phyloP scores from a whole-genome alignment of 2,113 vertebrate genomes.

The Burhinus bistriatus region DNA sequence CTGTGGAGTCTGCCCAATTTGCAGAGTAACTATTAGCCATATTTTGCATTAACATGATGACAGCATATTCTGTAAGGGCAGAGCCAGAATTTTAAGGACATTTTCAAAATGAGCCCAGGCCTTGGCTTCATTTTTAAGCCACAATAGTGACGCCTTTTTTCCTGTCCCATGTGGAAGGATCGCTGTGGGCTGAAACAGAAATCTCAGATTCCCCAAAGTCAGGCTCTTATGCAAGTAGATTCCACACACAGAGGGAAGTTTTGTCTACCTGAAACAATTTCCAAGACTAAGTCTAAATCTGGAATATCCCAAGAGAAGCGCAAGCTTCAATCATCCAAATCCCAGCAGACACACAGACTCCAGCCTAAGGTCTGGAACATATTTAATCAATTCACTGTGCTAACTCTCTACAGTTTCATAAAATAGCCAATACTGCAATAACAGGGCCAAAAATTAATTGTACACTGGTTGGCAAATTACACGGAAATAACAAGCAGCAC shows the following conservation, averaged over 20 bases:
- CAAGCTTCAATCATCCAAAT: conserved; percentile 39
- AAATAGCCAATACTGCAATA: conserved; percentile 47
- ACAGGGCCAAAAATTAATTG: conserved; percentile 56
- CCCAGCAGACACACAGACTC: conserved; percentile 11
- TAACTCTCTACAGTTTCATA: conserved; percentile 40
- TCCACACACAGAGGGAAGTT: not conserved
- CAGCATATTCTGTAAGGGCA: not conserved
- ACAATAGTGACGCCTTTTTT: not conserved
- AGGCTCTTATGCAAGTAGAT: not conserved
- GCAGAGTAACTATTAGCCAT: not conserved
- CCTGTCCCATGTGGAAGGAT: not conserved
- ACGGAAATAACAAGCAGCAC: not conserved
- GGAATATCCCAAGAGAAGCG: conserved; percentile 32
- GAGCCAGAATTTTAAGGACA: not conserved
- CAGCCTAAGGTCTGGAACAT: conserved; percentile 46
- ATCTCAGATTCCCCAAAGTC: not conserved
- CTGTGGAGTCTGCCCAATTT: not conserved
- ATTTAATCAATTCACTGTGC: conserved; percentile 51
- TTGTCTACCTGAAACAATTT: conserved; percentile 44
- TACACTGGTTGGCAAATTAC: not conserved
- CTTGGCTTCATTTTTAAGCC: not conserved
- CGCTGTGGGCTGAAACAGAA: not conserved
- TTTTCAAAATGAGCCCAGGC: not conserved
- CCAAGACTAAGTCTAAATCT: conserved; percentile 16
- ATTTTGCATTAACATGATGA: not conserved